Percentiles rank a stretch among this genome's conserved stretches.
phyloP scores from a whole-genome alignment of 2,888 invertebrate species.

The Minunthozetes semirufus region DNA sequence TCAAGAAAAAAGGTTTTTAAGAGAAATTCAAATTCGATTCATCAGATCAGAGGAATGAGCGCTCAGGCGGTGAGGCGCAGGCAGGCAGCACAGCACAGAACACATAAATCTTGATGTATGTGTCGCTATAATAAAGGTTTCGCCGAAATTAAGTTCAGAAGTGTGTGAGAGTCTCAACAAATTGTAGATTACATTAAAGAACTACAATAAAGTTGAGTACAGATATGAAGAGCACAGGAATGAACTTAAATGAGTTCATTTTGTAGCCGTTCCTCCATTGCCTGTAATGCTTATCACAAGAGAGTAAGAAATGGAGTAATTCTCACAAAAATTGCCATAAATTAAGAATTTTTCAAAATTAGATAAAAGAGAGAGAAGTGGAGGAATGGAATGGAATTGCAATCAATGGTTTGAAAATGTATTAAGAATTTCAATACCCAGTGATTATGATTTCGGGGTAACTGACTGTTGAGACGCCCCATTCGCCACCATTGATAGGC shows the following conservation, averaged over 20 bases:
- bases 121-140: too few species aligned
- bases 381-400: neutral
- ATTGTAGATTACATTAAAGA: neutral
- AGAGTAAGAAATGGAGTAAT: too few species aligned
- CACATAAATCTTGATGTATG: too few species aligned
- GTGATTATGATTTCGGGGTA: conserved; percentile 97
- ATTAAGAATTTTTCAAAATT: neutral
- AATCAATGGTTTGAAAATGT: too few species aligned
- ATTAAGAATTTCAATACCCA: conserved; percentile 59
- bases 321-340: too few species aligned
- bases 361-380: conserved; percentile 11
- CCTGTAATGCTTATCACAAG: neutral
- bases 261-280: neutral
- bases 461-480: conserved; percentile 90
- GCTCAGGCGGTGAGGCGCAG: too few species aligned
- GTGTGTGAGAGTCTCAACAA: neutral
- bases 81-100: too few species aligned
- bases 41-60: too few species aligned
- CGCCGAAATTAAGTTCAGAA: too few species aligned
- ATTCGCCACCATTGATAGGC: conserved; percentile 94
- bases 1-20: too few species aligned
- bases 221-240: neutral
- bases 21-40: too few species aligned
- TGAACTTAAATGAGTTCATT: neutral
- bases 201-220: neutral